A percentile compares a stretch with the other conserved stretches of the same genome.
phyloP scores from a whole-genome alignment of 2,797 vertebrate genomes.

The Astyanax mexicanus region DNA sequence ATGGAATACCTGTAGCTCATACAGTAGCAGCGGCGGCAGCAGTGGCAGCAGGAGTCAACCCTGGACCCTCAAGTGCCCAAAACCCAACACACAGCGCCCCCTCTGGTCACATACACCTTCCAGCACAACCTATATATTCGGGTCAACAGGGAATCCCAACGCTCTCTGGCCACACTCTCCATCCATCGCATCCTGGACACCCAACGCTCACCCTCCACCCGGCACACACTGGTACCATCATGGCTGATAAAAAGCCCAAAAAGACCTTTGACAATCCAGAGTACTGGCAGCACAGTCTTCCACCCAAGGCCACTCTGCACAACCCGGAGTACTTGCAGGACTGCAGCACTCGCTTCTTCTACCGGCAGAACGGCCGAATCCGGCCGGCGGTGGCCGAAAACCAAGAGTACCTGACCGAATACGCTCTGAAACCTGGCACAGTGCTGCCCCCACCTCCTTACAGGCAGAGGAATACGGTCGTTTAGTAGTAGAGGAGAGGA shows the following conservation, averaged over 20 bases:
- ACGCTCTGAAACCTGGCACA: conserved; percentile 94
- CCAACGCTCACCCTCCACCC: conserved; percentile 74
- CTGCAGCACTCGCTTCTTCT: conserved; percentile 99
- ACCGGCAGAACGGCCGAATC: conserved; percentile 97
- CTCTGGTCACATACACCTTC: conserved; percentile 73
- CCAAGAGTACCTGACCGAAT: conserved; percentile 97
- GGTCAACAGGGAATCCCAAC: conserved; percentile 72
- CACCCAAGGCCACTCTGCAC: conserved; percentile 91
- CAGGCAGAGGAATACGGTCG: conserved; percentile 98
- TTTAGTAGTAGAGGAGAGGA: conserved; percentile 87
- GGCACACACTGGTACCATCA: conserved; percentile 77
- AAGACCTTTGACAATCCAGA: conserved; percentile 98
- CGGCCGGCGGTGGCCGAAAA: conserved; percentile 96
- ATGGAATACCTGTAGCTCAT: conserved; percentile 71
- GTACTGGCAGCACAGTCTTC: conserved; percentile 99
- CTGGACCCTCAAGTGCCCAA: conserved; percentile 70
- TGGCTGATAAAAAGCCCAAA: conserved; percentile 89
- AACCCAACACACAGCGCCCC: conserved; percentile 72
- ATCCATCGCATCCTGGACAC: conserved; percentile 72
- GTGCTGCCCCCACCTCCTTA: conserved; percentile 96
- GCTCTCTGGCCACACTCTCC: conserved; percentile 78
- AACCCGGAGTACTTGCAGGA: conserved; percentile 98
- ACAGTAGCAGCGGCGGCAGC: conserved; percentile 6
- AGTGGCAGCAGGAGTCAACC: conserved; percentile 25
- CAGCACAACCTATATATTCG: conserved; percentile 71